A percentile compares a stretch with the other conserved stretches of the same genome.
Evolutionary conservation across 2,888 invertebrate species (phyloP).

Genomic region (Dasysyrphus albostriatus): DNA sequence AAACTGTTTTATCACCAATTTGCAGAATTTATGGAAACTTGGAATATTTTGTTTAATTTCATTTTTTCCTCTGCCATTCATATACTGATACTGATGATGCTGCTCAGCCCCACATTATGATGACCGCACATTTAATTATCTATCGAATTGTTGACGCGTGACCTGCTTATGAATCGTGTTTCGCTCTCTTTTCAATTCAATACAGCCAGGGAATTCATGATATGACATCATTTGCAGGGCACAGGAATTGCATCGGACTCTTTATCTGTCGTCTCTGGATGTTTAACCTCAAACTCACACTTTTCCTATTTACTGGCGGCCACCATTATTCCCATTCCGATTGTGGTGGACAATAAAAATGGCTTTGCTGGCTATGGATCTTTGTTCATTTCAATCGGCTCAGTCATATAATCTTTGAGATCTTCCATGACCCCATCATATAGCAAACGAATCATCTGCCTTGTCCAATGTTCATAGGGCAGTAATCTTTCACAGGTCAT

Average conservation of each 20-base stretch:
- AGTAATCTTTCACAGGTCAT: slow-evolving; percentile 63
- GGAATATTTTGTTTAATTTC: background rate
- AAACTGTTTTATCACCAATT: background rate
- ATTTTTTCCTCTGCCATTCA: too few species aligned
- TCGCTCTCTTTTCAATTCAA: slow-evolving; percentile 22
- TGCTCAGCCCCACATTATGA: background rate
- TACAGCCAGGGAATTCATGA: slow-evolving; percentile 36
- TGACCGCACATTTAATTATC: slow-evolving; percentile 20
- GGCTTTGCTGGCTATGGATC: slow-evolving; percentile 41
- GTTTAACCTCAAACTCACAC: slow-evolving; percentile 5
- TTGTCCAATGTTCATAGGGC: background rate
- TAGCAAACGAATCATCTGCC: slow-evolving; percentile 8
- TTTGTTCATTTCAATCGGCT: slow-evolving; percentile 57
- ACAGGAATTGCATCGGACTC: slow-evolving; percentile 50
- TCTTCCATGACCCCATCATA: background rate
- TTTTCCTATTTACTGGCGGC: background rate
- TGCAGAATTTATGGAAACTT: background rate
- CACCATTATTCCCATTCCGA: slow-evolving; percentile 12
- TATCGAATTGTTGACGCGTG: slow-evolving; percentile 49
- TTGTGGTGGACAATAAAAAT: slow-evolving; percentile 21
- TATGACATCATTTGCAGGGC: slow-evolving; percentile 59
- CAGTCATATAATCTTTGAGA: slow-evolving; percentile 60
- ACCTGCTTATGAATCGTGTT: slow-evolving; percentile 31
- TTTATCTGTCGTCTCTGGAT: background rate
- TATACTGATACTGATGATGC: too few species aligned